Evolutionary conservation across 2,888 invertebrate genomes (phyloP).

Genomic region (Acronicta alni): DNA sequence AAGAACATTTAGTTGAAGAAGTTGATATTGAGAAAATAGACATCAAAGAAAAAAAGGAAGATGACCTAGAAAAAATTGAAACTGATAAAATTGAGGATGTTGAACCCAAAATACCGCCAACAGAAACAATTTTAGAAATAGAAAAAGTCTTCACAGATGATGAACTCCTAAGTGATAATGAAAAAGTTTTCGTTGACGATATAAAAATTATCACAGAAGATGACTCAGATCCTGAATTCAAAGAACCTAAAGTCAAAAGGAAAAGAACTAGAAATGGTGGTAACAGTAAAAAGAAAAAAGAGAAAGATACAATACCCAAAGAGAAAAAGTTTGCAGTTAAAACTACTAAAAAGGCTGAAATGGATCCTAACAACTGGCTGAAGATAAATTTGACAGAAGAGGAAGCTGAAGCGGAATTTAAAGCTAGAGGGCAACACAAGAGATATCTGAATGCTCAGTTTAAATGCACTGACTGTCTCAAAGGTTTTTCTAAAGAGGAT

Average conservation of each 20-base stretch:
- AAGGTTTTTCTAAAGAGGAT: constrained; percentile 78
- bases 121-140: constrained; percentile 26
- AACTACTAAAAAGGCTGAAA: constrained; percentile 58
- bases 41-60: constrained; percentile 47
- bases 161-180: constrained; percentile 51
- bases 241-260: constrained; percentile 33
- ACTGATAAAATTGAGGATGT: constrained; percentile 21
- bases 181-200: constrained; percentile 47
- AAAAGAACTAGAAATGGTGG: constrained; percentile 37
- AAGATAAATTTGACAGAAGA: constrained; percentile 72
- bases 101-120: constrained; percentile 22
- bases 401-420: constrained; percentile 74
- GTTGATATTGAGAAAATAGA: constrained; percentile 42
- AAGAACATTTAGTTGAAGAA: constrained; percentile 30
- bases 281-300: constrained; percentile 54
- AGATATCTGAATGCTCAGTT: constrained; percentile 71
- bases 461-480: constrained; percentile 78
- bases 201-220: constrained; percentile 38
- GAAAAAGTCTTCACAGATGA: constrained; percentile 37
- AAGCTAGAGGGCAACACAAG: constrained; percentile 64
- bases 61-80: constrained; percentile 27
- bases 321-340: constrained; percentile 59
- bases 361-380: constrained; percentile 73
- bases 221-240: constrained; percentile 29
- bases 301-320: constrained; percentile 36